phyloP scores from a whole-genome alignment of 2,797 vertebrate species.

The Cyprinella venusta region DNA sequence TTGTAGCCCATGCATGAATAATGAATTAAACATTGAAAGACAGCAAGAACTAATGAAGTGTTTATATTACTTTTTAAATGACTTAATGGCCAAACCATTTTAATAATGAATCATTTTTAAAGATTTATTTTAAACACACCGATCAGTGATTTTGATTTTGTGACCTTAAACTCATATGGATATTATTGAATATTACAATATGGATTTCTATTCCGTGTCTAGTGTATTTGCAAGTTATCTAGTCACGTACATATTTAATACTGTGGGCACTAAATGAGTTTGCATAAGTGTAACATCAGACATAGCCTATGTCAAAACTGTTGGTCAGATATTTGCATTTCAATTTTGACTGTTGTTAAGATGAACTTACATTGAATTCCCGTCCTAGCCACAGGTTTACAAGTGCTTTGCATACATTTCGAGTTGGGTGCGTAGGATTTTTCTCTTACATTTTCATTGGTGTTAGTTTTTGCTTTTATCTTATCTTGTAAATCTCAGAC shows the following conservation, averaged over 20 bases:
- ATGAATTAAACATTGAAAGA: not conserved
- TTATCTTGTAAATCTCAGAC: not conserved
- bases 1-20: slow-evolving; percentile 8
- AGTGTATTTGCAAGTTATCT: not conserved
- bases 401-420: slow-evolving; percentile 67
- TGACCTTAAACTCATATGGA: not conserved
- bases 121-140: not conserved
- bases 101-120: not conserved
- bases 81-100: not conserved
- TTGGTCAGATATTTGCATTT: slow-evolving; percentile 68
- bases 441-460: not conserved
- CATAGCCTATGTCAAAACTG: slow-evolving; percentile 39
- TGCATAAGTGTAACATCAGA: slow-evolving; percentile 55
- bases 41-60: not conserved
- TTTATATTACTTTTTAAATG: not conserved
- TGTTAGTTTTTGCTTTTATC: not conserved
- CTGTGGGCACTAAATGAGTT: slow-evolving; percentile 7
- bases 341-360: slow-evolving; percentile 66
- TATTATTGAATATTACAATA: not conserved
- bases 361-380: slow-evolving; percentile 37
- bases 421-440: not conserved
- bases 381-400: slow-evolving; percentile 62
- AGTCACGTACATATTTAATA: not conserved
- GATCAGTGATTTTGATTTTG: not conserved
- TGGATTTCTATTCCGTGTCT: not conserved